Evolutionary conservation across 2,113 vertebrate species (phyloP).

Genomic region (Tetraodon nigroviridis): DNA sequence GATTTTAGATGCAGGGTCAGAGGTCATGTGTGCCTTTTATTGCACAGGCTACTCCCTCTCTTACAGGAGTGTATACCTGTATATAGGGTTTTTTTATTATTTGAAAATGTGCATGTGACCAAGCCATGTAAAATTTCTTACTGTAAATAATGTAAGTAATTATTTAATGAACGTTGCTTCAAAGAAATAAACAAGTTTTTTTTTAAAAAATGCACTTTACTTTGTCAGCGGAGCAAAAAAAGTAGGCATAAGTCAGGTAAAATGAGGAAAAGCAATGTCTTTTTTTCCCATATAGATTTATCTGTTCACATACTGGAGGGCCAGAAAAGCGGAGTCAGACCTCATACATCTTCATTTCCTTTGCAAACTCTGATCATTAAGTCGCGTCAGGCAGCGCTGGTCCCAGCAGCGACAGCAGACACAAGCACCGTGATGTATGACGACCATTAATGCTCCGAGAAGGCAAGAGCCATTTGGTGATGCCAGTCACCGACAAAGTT

Average conservation of each 20-base stretch:
- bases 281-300: conserved; percentile 31
- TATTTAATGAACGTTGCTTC: conserved; percentile 70
- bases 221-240: no score
- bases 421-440: conserved; percentile 64
- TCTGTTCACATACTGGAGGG: conserved; percentile 25
- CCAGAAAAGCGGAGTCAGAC: conserved; percentile 16
- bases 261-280: conserved; percentile 2
- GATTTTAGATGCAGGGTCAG: conserved; percentile 58
- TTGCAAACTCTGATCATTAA: conserved; percentile 66
- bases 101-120: conserved; percentile 65
- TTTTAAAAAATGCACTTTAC: conserved; percentile 9
- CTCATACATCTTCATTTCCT: conserved; percentile 66
- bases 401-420: conserved; percentile 34
- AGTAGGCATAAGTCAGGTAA: conserved; percentile 9
- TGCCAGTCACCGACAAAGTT: conserved; percentile 50
- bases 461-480: conserved; percentile 45
- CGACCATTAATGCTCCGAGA: conserved; percentile 51
- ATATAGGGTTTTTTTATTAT: conserved; percentile 39
- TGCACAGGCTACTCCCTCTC: conserved; percentile 64
- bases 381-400: conserved; percentile 33
- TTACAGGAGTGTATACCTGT: conserved; percentile 66
- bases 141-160: conserved; percentile 74
- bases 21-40: conserved; percentile 73
- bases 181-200: conserved; percentile 43
- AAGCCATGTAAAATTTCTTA: conserved; percentile 65